Evolutionary conservation across 2,113 vertebrate species (phyloP).

Genomic region (Reinhardtius hippoglossoides): DNA sequence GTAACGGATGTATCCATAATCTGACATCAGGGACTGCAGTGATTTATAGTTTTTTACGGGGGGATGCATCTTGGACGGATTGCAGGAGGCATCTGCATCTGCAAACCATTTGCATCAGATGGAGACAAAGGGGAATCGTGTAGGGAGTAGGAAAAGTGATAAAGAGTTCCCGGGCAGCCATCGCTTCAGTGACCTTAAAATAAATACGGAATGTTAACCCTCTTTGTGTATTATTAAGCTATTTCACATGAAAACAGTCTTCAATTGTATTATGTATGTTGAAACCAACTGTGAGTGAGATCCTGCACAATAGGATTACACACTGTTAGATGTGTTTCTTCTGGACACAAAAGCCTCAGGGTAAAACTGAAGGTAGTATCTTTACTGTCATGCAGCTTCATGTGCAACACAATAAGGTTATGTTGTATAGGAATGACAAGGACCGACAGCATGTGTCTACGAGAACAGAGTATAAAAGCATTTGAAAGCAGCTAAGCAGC

Average conservation of each 20-base stretch:
- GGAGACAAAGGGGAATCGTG: slow-evolving; percentile 50
- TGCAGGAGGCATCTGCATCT: slow-evolving; percentile 69
- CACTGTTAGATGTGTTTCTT: not conserved
- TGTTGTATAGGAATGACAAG: no score
- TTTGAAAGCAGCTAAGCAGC: no score
- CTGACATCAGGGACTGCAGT: slow-evolving; percentile 75
- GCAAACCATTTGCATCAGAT: slow-evolving; percentile 71
- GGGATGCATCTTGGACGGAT: slow-evolving; percentile 70
- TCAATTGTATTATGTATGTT: not conserved
- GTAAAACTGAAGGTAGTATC: not conserved
- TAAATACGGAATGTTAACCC: slow-evolving; percentile 23
- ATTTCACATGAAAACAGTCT: not conserved
- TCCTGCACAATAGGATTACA: not conserved
- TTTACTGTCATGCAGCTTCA: no score
- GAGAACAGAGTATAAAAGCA: no score
- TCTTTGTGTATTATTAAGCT: not conserved
- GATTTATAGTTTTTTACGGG: slow-evolving; percentile 74
- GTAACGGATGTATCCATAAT: slow-evolving; percentile 69
- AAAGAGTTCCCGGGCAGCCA: slow-evolving; percentile 19
- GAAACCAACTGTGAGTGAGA: slow-evolving; percentile 3
- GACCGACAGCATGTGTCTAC: no score
- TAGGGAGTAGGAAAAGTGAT: slow-evolving; percentile 40
- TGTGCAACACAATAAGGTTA: no score
- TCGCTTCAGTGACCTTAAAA: slow-evolving; percentile 41
- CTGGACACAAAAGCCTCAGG: not conserved